Evolutionary conservation across 1,140 invertebrate genomes (phyloP).

Genomic region (Pomphorhynchus laevis): DNA sequence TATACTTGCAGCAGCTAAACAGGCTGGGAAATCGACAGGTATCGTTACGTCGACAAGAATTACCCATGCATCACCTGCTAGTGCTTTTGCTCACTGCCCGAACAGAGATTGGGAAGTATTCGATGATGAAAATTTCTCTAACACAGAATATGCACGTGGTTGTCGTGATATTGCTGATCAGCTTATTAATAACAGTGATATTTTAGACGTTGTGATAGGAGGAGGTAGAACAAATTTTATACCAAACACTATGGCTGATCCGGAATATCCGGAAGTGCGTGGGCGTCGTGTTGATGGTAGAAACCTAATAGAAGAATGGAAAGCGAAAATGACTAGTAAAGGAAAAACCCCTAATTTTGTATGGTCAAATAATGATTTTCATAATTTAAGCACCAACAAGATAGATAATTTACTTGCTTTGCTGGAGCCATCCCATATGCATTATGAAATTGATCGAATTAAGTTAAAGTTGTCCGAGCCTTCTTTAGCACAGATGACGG

Average conservation of each 20-base stretch:
- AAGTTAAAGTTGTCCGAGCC: conserved; percentile 20
- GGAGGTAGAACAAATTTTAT: conserved; percentile 7
- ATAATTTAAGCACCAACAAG: neutral
- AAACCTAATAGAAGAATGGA: conserved; percentile 2
- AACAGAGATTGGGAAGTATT: conserved; percentile 18
- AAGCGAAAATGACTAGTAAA: neutral
- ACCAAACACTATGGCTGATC: too few species aligned
- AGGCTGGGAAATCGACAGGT: conserved; percentile 30
- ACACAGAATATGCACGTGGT: conserved; percentile 15
- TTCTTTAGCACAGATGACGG: conserved; percentile 43
- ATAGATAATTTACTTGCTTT: too few species aligned
- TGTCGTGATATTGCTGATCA: conserved; percentile 19
- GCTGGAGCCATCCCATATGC: conserved; percentile 36
- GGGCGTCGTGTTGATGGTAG: conserved; percentile 2
- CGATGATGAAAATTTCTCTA: conserved; percentile 9
- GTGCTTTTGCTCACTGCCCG: conserved; percentile 33
- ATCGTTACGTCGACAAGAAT: conserved; percentile 52
- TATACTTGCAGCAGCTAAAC: conserved; percentile 5
- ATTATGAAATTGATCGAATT: conserved; percentile 29
- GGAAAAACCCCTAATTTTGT: conserved; percentile 5
- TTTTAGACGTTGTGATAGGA: conserved; percentile 7
- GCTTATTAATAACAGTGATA: conserved; percentile 13
- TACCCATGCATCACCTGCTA: conserved; percentile 49
- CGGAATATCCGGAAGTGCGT: neutral
- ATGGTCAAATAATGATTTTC: conserved; percentile 5